A percentile compares a stretch with the other conserved stretches of the same genome.
Evolutionary conservation across 2,797 vertebrate species (phyloP).

Genomic region (Hydrocynus forskahlii): DNA sequence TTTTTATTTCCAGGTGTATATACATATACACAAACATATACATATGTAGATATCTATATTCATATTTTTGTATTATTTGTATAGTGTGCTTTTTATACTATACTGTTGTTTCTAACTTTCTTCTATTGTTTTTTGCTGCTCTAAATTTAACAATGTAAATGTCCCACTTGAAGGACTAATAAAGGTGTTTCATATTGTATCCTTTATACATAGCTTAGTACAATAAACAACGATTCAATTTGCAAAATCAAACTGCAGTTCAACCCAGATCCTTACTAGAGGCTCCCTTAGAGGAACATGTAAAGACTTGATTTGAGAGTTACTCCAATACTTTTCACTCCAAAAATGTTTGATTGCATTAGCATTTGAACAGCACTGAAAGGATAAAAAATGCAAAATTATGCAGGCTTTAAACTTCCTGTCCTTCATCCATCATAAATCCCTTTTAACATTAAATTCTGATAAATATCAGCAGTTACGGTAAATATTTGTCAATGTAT

Average conservation of each 20-base stretch:
- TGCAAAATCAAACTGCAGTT: not conserved
- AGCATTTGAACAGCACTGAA: slow-evolving; percentile 36
- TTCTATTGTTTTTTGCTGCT: too few relatives aligned
- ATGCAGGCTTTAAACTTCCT: slow-evolving; percentile 4
- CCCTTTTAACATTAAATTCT: slow-evolving; percentile 30
- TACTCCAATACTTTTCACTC: slow-evolving; percentile 18
- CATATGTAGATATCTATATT: too few relatives aligned
- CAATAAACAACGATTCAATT: too few relatives aligned
- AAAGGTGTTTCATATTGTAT: too few relatives aligned
- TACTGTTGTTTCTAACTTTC: too few relatives aligned
- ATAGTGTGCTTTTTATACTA: too few relatives aligned
- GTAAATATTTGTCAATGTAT: slow-evolving; percentile 34
- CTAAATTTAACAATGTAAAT: too few relatives aligned
- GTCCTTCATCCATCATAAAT: not conserved
- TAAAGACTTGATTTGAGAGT: slow-evolving; percentile 11
- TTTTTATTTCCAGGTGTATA: too few relatives aligned
- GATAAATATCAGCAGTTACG: slow-evolving; percentile 14
- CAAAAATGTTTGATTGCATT: slow-evolving; percentile 47
- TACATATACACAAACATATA: too few relatives aligned
- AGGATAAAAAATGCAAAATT: slow-evolving; percentile 25
- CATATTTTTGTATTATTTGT: too few relatives aligned
- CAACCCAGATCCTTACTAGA: slow-evolving; percentile 6
- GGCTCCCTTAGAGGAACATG: slow-evolving; percentile 6
- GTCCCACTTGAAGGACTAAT: too few relatives aligned
- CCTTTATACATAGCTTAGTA: too few relatives aligned